A percentile compares a stretch with the other conserved stretches of the same genome.
Evolutionary conservation across 2,888 invertebrate genomes (phyloP).

Genomic region (Eugnorisma glareosa): DNA sequence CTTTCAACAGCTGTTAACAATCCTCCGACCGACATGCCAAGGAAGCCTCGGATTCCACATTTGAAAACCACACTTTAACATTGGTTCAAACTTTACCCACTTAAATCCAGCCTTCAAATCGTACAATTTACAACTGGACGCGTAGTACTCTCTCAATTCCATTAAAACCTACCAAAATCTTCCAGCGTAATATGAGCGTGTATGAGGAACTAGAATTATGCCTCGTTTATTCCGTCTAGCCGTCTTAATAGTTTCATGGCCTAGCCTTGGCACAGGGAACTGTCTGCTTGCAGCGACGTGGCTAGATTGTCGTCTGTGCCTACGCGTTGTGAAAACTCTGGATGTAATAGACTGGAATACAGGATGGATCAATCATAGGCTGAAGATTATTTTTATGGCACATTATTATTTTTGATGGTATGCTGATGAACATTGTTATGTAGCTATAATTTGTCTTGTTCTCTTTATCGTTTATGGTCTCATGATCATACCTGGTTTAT

Average conservation of each 20-base stretch:
- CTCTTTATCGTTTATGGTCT: neutral
- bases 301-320: conserved; percentile 22
- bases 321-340: conserved; percentile 29
- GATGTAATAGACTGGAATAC: conserved; percentile 21
- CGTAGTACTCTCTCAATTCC: neutral
- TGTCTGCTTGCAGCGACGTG: conserved; percentile 22
- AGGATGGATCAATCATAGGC: conserved; percentile 9
- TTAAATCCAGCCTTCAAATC: neutral
- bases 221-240: conserved; percentile 48
- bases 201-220: conserved; percentile 26
- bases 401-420: neutral
- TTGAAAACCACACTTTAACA: neutral
- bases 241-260: conserved; percentile 38
- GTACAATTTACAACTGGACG: neutral
- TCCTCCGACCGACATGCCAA: neutral
- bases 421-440: neutral
- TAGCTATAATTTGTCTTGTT: neutral
- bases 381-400: neutral
- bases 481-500: neutral
- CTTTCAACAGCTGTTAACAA: neutral
- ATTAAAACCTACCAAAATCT: conserved; percentile 18
- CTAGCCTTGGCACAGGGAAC: conserved; percentile 40
- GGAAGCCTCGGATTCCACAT: neutral
- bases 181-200: conserved; percentile 7
- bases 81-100: neutral